Conservation (phyloP, 2,113 vertebrate species). For the Sphaerodactylus townsendi region DNA sequence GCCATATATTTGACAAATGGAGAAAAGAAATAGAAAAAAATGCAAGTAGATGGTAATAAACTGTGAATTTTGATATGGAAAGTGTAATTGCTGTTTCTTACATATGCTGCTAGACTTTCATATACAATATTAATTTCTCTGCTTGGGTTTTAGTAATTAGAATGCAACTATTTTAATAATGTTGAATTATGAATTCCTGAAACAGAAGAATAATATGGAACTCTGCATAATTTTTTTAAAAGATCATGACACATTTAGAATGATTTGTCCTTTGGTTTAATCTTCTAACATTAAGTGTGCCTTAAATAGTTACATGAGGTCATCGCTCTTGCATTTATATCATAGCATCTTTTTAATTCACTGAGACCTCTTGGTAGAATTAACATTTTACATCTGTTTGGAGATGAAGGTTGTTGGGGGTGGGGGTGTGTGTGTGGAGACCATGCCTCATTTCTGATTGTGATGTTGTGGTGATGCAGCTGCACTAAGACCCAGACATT, state of each 20-base stretch:
- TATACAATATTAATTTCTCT: constrained; percentile 39
- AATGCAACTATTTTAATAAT: constrained; percentile 7
- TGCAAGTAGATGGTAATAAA: constrained; percentile 39
- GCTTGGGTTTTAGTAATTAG: constrained; percentile 19
- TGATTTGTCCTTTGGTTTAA: background rate
- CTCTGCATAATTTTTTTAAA: background rate
- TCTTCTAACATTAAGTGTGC: background rate
- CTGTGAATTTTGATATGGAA: constrained; percentile 23
- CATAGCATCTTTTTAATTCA: constrained; percentile 48
- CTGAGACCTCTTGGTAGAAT: background rate
- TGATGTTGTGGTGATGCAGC: background rate
- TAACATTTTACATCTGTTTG: background rate
- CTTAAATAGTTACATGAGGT: background rate
- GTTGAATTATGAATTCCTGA: background rate
- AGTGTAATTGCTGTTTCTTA: constrained; percentile 32
- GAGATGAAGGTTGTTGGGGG: background rate
- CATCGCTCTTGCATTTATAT: constrained; percentile 43
- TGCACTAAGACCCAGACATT: background rate
- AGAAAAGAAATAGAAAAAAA: constrained; percentile 19
- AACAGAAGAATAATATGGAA: constrained; percentile 15
- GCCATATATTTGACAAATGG: constrained; percentile 24
- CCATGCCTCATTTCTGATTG: background rate
- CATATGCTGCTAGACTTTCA: constrained; percentile 8
- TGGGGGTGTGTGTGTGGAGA: too few relatives aligned
- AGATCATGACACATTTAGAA: background rate